Percentiles rank a stretch among this genome's conserved stretches.
phyloP scores from a whole-genome alignment of 2,797 vertebrate genomes.

The Echiichthys vipera region DNA sequence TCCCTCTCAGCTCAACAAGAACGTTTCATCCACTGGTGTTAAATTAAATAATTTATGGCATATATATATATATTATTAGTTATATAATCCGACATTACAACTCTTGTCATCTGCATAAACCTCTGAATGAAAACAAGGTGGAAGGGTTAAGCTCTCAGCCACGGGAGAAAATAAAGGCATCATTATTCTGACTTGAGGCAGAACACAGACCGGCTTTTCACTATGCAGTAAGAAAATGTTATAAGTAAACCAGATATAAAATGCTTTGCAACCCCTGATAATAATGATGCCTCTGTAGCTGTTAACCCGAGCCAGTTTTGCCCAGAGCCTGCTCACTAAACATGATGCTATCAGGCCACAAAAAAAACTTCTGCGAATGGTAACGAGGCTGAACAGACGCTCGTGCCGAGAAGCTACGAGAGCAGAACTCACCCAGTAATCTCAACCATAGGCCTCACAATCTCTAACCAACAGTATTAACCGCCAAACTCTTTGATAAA shows the following conservation, averaged over 20 bases:
- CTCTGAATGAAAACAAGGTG: constrained; percentile 29
- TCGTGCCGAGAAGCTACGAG: constrained; percentile 16
- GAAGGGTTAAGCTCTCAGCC: constrained; percentile 6
- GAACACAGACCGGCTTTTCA: neutral
- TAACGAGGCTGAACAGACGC: constrained; percentile 27
- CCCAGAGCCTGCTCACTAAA: neutral
- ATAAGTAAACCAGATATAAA: neutral
- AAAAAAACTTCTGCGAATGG: neutral
- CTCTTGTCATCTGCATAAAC: constrained; percentile 47
- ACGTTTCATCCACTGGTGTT: constrained; percentile 49
- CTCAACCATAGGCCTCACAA: constrained; percentile 40
- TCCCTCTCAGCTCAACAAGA: constrained; percentile 17
- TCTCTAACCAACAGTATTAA: constrained; percentile 44
- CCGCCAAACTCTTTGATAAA: constrained; percentile 62
- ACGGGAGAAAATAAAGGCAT: constrained; percentile 32
- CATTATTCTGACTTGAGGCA: constrained; percentile 10
- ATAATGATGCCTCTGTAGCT: neutral
- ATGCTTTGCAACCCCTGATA: neutral
- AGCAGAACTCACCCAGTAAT: constrained; percentile 45
- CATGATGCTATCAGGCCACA: neutral
- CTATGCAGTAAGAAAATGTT: neutral
- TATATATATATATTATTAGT: constrained; percentile 73
- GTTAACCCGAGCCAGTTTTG: neutral
- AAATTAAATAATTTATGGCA: constrained; percentile 78
- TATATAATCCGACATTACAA: constrained; percentile 51